phyloP scores from a whole-genome alignment of 1,140 invertebrate genomes.

The honey bee (Apis mellifera) region Amel_HAv3.1 CM009931.2:13655501-13656000 shows the following conservation, averaged over 20 bases:
- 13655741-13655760: conserved; percentile 74
- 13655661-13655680: conserved; percentile 77
- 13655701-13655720: conserved; percentile 77
- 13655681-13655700: conserved; percentile 77
- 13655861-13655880: not conserved
- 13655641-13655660: conserved; percentile 79
- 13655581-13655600: conserved; percentile 57
- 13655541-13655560: conserved; percentile 56
- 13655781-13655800: conserved; percentile 32
- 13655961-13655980: not conserved
- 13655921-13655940: not conserved
- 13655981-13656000: not conserved
- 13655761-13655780: conserved; percentile 38
- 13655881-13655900: not conserved
- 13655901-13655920: too few relatives aligned
- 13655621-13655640: conserved; percentile 78
- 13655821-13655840: conserved; percentile 32
- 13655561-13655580: conserved; percentile 59
- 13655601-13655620: conserved; percentile 74
- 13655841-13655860: conserved; percentile 55
- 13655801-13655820: conserved; percentile 47
- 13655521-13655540: conserved; percentile 33
- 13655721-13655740: conserved; percentile 72
- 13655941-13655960: not conserved
- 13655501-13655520: conserved; percentile 36